Evolutionary conservation across 2,797 vertebrate species (phyloP).

Genomic region (Margarornis squamiger): DNA sequence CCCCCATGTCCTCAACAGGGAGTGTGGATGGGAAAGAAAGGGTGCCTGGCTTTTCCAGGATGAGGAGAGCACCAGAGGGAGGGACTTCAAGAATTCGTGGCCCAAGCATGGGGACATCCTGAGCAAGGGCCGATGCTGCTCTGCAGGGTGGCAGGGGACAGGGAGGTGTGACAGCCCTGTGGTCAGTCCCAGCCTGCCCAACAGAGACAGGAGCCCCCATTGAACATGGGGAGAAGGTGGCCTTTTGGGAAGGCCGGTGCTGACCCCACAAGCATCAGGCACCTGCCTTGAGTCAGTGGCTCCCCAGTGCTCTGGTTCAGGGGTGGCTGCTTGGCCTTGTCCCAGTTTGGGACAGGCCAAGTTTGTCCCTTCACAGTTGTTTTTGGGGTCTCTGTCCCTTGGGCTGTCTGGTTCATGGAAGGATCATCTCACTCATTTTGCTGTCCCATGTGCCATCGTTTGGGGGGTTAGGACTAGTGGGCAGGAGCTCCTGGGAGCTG

Average conservation of each 20-base stretch:
- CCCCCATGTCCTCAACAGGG: not conserved
- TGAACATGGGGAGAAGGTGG: not conserved
- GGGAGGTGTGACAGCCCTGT: not conserved
- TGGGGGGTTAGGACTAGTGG: not conserved
- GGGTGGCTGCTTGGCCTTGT: accelerated
- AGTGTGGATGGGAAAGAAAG: not conserved
- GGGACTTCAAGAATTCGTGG: not conserved
- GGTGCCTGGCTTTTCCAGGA: not conserved
- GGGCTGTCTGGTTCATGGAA: not conserved
- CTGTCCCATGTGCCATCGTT: not conserved
- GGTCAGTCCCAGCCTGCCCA: not conserved
- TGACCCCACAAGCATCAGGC: not conserved
- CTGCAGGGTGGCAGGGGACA: not conserved
- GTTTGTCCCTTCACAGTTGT: not conserved
- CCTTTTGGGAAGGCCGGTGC: not conserved
- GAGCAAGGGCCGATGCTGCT: not conserved
- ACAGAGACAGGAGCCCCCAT: not conserved
- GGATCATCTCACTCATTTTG: not conserved
- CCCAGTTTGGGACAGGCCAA: not conserved
- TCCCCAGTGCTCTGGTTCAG: not conserved
- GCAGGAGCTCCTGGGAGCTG: not conserved
- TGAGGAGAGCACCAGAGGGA: not conserved
- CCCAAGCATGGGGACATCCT: not conserved
- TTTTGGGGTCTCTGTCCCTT: not conserved
- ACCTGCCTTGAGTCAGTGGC: not conserved